phyloP scores from a whole-genome alignment of 2,888 invertebrate genomes.

The Tricholauxania praeusta region DNA sequence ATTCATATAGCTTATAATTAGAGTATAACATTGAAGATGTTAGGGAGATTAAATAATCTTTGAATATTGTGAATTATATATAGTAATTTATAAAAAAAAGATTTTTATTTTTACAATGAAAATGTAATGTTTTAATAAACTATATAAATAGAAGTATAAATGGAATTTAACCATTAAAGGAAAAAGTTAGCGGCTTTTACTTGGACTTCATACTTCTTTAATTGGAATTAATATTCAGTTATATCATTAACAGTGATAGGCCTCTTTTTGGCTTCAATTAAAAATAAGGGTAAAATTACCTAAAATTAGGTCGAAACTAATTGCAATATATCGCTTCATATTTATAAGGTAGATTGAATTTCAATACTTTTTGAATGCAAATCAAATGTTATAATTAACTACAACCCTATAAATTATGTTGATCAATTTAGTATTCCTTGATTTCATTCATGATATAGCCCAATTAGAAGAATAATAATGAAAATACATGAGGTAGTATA shows the following conservation, averaged over 20 bases:
- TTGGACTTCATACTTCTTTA: conserved; percentile 72
- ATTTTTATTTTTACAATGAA: conserved; percentile 74
- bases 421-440: conserved; percentile 74
- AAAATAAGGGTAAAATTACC: conserved; percentile 69
- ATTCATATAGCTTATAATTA: conserved; percentile 68
- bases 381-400: conserved; percentile 58
- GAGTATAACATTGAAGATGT: conserved; percentile 70
- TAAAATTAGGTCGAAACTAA: conserved; percentile 71
- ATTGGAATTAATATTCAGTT: conserved; percentile 67
- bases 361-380: conserved; percentile 66
- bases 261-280: conserved; percentile 69
- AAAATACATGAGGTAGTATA: conserved; percentile 64
- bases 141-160: conserved; percentile 64
- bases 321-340: conserved; percentile 69
- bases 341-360: conserved; percentile 66
- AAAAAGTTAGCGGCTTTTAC: conserved; percentile 76
- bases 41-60: conserved; percentile 61
- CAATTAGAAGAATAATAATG: conserved; percentile 70
- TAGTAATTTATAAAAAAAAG: conserved; percentile 61
- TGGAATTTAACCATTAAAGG: conserved; percentile 61
- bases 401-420: conserved; percentile 51
- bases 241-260: conserved; percentile 69
- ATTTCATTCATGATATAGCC: conserved; percentile 71
- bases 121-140: conserved; percentile 77
- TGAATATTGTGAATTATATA: conserved; percentile 55